Base-by-base conservation (phyloP, 2,888 invertebrate species). In the Coelinius sp. region DNA sequence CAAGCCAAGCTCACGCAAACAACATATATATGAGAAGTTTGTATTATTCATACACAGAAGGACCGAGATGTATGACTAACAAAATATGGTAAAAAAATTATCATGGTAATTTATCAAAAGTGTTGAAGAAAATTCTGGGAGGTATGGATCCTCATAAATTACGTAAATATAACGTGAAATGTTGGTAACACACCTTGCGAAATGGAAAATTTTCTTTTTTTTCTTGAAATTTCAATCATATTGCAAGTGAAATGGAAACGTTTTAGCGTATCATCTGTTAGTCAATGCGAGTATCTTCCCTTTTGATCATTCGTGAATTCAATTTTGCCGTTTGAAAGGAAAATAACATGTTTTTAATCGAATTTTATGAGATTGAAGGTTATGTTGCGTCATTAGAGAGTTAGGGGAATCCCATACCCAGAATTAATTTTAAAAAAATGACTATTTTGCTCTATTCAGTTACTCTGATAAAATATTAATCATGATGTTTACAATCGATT, bases 1-100 rank as follows among this genome's bases (percentile, higher is more conserved):
- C 82, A 44, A 67, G 67, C 72, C 35, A 44, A 53, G 38, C 72
- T 52, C 73, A 68, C 67, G 68, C 70, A 62, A 41, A 70, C 66
- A 62, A 66, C 64, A 25, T 65, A 63, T 68, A 63, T 63, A 56
- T 68, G 69, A 35, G 66, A 64, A 24, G 53, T 41, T 52, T 53
- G 59, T 70, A 56, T 63, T 69, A 66, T 68, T 53, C 63, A 70
- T 69, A 70, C 67, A 27, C 56, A 70, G 66, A 46, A 62, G 65
- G 59, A n/a, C 35, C 25, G 25, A 70, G 64, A 63, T 68, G 44
- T 64, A 3, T 25, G 6, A n/a, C 22, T 24, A 64, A 64, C n/a
- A n/a, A 64, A 64, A 64, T 59, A 31, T 59, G 59, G 59, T 59
- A 31, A 35, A 59, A 35, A 59, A 59, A 53, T 53, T 10, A 59